These are phyloP conservation scores for Chloromyia formosa DNA, from an alignment of 2,888 invertebrate genomes.

Conservation along the genomic window DNA sequence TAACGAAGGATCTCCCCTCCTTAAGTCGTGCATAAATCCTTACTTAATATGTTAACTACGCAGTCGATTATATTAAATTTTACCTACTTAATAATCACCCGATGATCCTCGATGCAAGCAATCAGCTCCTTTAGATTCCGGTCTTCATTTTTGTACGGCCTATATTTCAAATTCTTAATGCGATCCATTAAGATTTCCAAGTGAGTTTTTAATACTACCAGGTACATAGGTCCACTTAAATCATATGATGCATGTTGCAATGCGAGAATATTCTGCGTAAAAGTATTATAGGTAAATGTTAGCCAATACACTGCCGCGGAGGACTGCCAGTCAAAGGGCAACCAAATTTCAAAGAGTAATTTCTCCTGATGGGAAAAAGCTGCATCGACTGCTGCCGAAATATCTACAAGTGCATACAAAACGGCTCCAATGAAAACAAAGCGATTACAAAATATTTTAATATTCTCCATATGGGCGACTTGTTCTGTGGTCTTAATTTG, in stretches of 20 bases:
- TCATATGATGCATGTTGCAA: background rate
- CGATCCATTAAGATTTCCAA: constrained; percentile 4
- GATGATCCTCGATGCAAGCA: constrained; percentile 15
- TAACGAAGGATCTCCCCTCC: too few relatives aligned
- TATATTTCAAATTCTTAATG: background rate
- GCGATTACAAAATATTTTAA: background rate
- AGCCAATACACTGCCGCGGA: background rate
- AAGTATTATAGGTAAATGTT: background rate
- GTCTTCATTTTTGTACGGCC: background rate
- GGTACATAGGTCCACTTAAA: constrained; percentile 3
- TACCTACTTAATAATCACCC: constrained; percentile 1
- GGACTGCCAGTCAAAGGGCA: constrained; percentile 6
- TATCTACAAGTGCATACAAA: background rate
- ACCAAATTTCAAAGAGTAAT: constrained; percentile 12
- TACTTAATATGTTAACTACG: background rate
- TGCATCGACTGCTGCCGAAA: background rate
- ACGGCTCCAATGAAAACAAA: background rate
- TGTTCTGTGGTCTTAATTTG: background rate
- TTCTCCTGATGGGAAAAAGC: background rate
- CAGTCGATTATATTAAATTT: background rate
- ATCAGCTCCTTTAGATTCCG: background rate
- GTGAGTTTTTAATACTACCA: background rate
- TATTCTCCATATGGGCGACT: background rate
- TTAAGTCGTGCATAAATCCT: too few relatives aligned
- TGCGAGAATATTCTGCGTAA: background rate